Evolutionary conservation across 2,797 vertebrate genomes (phyloP).

Genomic region (Bradypus variegatus): DNA sequence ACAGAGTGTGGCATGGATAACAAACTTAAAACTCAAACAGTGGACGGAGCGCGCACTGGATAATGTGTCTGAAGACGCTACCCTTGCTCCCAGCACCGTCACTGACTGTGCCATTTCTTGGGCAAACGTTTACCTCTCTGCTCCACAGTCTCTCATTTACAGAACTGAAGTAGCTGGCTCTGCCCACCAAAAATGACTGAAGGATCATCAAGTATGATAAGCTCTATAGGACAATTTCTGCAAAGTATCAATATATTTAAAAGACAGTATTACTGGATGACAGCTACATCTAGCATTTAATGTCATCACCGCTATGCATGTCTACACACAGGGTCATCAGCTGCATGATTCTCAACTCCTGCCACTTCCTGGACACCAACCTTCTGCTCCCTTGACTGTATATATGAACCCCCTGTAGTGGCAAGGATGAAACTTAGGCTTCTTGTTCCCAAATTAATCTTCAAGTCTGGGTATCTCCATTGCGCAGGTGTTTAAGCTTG

Average conservation of each 20-base stretch:
- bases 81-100: background rate
- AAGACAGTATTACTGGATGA: background rate
- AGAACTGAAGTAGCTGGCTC: slow-evolving; percentile 4
- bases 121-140: slow-evolving; percentile 16
- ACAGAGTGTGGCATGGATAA: background rate
- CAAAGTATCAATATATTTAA: background rate
- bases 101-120: background rate
- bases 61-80: background rate
- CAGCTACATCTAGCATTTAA: background rate
- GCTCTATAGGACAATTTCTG: background rate
- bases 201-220: background rate
- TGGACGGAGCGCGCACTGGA: background rate
- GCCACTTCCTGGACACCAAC: background rate
- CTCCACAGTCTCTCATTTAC: background rate
- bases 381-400: slow-evolving; percentile 5
- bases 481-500: background rate
- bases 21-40: slow-evolving; percentile 13
- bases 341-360: background rate
- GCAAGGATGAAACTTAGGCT: background rate
- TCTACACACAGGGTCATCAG: background rate
- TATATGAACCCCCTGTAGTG: background rate
- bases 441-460: slow-evolving; percentile 18
- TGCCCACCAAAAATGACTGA: background rate
- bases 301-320: background rate
- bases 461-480: background rate